Evolutionary conservation across 2,888 invertebrate genomes (phyloP).

Genomic region (Archips crataeganus): DNA sequence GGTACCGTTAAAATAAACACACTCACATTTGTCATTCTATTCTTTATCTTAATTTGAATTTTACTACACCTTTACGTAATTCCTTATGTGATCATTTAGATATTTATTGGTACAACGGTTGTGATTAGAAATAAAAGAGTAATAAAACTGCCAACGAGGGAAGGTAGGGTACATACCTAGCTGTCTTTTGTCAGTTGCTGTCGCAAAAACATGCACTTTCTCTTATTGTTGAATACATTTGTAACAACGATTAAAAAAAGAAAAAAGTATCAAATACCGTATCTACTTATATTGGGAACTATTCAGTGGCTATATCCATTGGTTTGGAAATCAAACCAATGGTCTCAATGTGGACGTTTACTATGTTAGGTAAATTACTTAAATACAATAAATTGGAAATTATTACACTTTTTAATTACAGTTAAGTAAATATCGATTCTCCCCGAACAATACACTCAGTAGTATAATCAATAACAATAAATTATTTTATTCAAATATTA

Average conservation of each 20-base stretch:
- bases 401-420: too few relatives aligned
- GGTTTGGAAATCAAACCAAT: conserved; percentile 7
- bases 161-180: neutral
- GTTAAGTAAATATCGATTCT: too few relatives aligned
- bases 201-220: conserved; percentile 36
- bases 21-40: conserved; percentile 23
- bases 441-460: too few relatives aligned
- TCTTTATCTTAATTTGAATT: conserved; percentile 29
- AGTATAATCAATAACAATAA: neutral
- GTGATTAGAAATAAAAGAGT: neutral
- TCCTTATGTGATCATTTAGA: neutral
- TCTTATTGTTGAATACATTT: conserved; percentile 34
- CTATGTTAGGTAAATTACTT: neutral
- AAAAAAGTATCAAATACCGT: conserved; percentile 28
- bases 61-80: conserved; percentile 16
- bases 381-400: too few relatives aligned
- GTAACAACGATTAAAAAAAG: conserved; percentile 34
- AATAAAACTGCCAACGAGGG: neutral
- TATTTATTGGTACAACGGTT: neutral
- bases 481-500: neutral
- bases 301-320: neutral
- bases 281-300: conserved; percentile 10
- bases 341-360: neutral
- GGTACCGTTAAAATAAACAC: conserved; percentile 13
- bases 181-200: conserved; percentile 15